phyloP scores from a whole-genome alignment of 2,888 invertebrate genomes.

The Nasonia oneida region DNA sequence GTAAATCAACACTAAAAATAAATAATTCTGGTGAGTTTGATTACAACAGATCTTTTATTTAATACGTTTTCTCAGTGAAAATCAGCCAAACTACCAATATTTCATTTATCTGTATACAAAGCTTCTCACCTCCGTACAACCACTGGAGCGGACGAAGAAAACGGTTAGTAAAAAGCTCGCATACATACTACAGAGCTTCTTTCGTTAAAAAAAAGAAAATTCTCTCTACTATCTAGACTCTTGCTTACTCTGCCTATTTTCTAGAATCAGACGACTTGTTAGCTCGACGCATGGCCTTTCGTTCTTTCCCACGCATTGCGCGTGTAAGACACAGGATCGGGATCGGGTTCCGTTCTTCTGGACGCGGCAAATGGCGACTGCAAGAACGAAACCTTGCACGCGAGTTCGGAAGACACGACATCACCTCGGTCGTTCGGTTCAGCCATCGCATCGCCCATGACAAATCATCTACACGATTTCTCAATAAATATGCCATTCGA shows the following conservation, averaged over 20 bases:
- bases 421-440: not conserved
- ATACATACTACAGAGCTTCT: constrained; percentile 62
- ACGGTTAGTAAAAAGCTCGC: constrained; percentile 71
- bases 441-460: constrained; percentile 16
- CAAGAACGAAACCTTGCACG: constrained; percentile 22
- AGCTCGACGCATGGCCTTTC: constrained; percentile 24
- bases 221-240: constrained; percentile 64
- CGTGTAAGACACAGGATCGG: constrained; percentile 40
- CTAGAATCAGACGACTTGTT: constrained; percentile 65
- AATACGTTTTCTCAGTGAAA: too few species aligned
- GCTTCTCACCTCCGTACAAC: constrained; percentile 58
- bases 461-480: constrained; percentile 33
- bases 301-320: constrained; percentile 14
- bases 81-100: too few species aligned
- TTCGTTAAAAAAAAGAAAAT: constrained; percentile 31
- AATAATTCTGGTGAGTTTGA: too few species aligned
- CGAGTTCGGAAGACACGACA: constrained; percentile 41
- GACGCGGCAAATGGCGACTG: constrained; percentile 14
- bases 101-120: too few species aligned
- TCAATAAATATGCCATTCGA: constrained; percentile 52
- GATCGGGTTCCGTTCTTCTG: constrained; percentile 14
- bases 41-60: too few species aligned
- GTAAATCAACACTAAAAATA: too few species aligned
- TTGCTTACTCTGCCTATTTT: constrained; percentile 74
- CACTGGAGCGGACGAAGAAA: constrained; percentile 63